These are phyloP conservation scores for Formica aserva DNA, from an alignment of 2,888 invertebrate species.

Conservation along the genomic window DNA sequence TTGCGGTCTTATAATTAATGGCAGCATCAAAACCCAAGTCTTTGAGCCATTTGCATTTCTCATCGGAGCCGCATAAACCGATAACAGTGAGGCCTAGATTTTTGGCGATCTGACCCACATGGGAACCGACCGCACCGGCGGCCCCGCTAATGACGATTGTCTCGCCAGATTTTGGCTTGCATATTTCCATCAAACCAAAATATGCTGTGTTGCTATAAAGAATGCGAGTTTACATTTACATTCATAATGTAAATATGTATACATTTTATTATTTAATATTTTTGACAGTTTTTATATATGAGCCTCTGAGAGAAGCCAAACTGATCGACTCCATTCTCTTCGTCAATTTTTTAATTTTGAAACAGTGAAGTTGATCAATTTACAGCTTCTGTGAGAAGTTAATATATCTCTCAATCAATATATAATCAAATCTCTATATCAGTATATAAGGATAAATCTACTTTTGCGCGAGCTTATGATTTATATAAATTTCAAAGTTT, in stretches of 20 bases:
- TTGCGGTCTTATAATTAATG: slow-evolving; percentile 90
- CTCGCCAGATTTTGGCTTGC: slow-evolving; percentile 90
- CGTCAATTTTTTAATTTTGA: neutral
- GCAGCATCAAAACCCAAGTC: slow-evolving; percentile 90
- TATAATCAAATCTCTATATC: neutral
- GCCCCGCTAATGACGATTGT: slow-evolving; percentile 91
- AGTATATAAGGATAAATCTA: neutral
- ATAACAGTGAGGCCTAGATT: slow-evolving; percentile 89
- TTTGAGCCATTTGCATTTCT: slow-evolving; percentile 90
- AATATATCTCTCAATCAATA: neutral
- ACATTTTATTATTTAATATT: neutral
- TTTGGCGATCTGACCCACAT: slow-evolving; percentile 93
- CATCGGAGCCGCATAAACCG: slow-evolving; percentile 90
- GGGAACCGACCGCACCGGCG: slow-evolving; percentile 92
- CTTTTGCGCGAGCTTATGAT: neutral
- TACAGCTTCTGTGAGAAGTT: neutral
- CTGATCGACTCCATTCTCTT: neutral
- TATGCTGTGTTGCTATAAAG: slow-evolving; percentile 90
- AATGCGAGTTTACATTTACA: neutral
- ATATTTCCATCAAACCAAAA: slow-evolving; percentile 91
- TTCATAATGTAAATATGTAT: neutral
- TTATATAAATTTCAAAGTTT: neutral
- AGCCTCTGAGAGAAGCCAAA: neutral
- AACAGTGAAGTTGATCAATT: neutral
- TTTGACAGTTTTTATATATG: neutral